Evolutionary conservation across 2,888 invertebrate genomes (phyloP), one percentile per base, ranked within the genome.

Genomic region (Cistogaster globosa): DNA sequence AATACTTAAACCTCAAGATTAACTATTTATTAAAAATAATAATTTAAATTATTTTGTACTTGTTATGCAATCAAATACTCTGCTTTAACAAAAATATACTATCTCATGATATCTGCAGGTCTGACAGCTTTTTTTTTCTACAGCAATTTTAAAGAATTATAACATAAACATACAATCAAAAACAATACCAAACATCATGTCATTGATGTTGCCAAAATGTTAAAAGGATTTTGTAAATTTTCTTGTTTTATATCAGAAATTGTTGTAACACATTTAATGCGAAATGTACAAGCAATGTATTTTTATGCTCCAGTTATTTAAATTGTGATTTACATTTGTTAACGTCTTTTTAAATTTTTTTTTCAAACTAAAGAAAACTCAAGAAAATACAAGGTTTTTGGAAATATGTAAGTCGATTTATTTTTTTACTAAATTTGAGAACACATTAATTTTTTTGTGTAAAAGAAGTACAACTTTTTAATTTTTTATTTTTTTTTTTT

Each of bases 261-360:
- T 62, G 62, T 32, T 78, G 78, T 78, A 26, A 60, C 20, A 36
- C 62, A 78, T 55, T 63, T 45, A 42, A 42, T 71, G n/a, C 62
- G 62, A 45, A 20, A 26, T n/a, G 55, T 62, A 63, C 22, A 71
- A 55, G 32, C 45, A 53, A 36, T 78, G 69, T 62, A 62, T 36
- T 78, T 63, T 78, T 69, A 69, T 78, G 78, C 78, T 71, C 78
- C 26, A 71, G 55, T 78, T 78, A 71, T 78, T 71, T n/a, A 71
- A 71, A 78, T 71, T 78, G 53, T 18, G 62, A 69, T 55, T 78
- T 60, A 18, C 53, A n/a, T 60, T 69, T 75, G 45, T n/a, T 55
- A 42, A 14, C 12, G 8, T 65, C 12, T 71, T 58, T 12, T 38
- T 32, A 18, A 48, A 2, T 32, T 42, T 57, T 26, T 38, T 67